These are phyloP conservation scores for Fragariocoptes setiger DNA, from an alignment of 1,140 invertebrate genomes.

Conservation along the genomic window DNA sequence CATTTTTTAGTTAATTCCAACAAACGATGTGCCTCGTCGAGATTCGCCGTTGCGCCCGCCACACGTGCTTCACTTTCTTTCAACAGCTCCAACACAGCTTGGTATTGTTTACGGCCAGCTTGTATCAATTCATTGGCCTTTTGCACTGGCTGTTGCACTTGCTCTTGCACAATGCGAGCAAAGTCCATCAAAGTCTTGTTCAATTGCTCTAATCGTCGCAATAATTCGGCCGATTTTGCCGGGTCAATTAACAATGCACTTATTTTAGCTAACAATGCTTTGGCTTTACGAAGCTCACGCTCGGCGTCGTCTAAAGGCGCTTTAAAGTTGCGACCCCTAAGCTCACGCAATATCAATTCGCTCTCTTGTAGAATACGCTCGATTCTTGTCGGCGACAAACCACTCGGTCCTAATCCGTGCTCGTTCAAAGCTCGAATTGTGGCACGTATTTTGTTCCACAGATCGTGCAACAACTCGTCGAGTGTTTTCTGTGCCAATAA, in stretches of 20 bases:
- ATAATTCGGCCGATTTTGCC: not conserved
- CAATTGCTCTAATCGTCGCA: slow-evolving; percentile 9
- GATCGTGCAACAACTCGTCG: slow-evolving; percentile 21
- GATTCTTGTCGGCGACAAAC: not conserved
- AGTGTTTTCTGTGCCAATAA: slow-evolving; percentile 24
- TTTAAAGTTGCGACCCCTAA: slow-evolving; percentile 10
- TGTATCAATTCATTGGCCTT: slow-evolving; percentile 6
- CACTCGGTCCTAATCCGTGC: slow-evolving; percentile 8
- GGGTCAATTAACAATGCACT: slow-evolving; percentile 9
- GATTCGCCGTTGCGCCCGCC: slow-evolving; percentile 5
- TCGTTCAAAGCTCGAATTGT: slow-evolving; percentile 9
- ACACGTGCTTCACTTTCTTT: slow-evolving; percentile 3
- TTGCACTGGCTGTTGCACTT: slow-evolving; percentile 11
- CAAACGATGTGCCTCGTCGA: slow-evolving; percentile 10
- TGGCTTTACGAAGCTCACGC: slow-evolving; percentile 12
- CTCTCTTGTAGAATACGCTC: slow-evolving; percentile 10
- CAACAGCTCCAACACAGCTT: slow-evolving; percentile 4
- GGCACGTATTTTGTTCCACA: slow-evolving; percentile 8
- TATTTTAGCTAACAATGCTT: slow-evolving; percentile 10
- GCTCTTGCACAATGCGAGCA: slow-evolving; percentile 10
- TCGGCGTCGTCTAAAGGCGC: slow-evolving; percentile 9
- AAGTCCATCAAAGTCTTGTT: slow-evolving; percentile 8
- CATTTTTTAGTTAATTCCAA: slow-evolving; percentile 7
- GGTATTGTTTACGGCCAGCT: slow-evolving; percentile 2
- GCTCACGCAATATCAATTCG: slow-evolving; percentile 10